phyloP scores from a whole-genome alignment of 92 coral and sea anemone genomes.

The Siderastrea radians region DNA sequence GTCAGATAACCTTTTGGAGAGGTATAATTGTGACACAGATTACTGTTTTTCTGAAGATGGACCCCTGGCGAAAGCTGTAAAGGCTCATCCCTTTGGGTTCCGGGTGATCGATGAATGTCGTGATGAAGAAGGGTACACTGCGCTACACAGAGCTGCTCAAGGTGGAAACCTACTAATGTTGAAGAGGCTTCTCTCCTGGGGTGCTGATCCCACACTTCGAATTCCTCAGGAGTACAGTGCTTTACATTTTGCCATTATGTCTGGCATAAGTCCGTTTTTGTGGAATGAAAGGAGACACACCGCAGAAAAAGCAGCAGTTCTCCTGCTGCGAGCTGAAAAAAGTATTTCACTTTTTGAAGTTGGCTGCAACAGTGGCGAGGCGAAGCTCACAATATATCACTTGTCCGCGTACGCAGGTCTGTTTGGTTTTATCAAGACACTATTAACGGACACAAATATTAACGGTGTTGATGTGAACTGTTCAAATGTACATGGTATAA shows the following conservation, averaged over 20 bases:
- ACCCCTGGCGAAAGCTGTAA: slow-evolving; percentile 55
- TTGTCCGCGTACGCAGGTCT: slow-evolving; percentile 84
- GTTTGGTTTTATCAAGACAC: slow-evolving; percentile 36
- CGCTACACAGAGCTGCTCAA: slow-evolving; percentile 83
- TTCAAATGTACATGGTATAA: slow-evolving; percentile 73
- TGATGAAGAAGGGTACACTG: slow-evolving; percentile 78
- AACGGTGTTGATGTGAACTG: slow-evolving; percentile 70
- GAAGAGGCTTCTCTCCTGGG: slow-evolving; percentile 49
- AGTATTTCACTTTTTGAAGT: slow-evolving; percentile 9
- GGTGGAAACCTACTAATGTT: slow-evolving; percentile 75
- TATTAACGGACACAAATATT: slow-evolving; percentile 22
- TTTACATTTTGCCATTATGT: slow-evolving; percentile 55
- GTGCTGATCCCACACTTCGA: slow-evolving; percentile 39
- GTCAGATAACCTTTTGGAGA: slow-evolving; percentile 44
- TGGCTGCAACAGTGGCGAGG: slow-evolving; percentile 30
- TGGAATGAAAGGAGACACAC: not conserved
- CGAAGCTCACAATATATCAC: slow-evolving; percentile 65
- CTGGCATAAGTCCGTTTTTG: slow-evolving; percentile 10
- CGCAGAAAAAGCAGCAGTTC: not conserved
- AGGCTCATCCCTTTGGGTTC: slow-evolving; percentile 60
- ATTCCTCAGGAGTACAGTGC: slow-evolving; percentile 54
- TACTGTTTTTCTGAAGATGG: not conserved
- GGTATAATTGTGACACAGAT: not conserved
- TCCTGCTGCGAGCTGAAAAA: not conserved
- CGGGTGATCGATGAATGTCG: slow-evolving; percentile 67